Percentiles rank a stretch among this genome's conserved stretches.
These are phyloP conservation scores for Hydrozoanthus gracilis DNA, from an alignment of 92 coral and sea anemone genomes.

Conservation along the genomic window DNA sequence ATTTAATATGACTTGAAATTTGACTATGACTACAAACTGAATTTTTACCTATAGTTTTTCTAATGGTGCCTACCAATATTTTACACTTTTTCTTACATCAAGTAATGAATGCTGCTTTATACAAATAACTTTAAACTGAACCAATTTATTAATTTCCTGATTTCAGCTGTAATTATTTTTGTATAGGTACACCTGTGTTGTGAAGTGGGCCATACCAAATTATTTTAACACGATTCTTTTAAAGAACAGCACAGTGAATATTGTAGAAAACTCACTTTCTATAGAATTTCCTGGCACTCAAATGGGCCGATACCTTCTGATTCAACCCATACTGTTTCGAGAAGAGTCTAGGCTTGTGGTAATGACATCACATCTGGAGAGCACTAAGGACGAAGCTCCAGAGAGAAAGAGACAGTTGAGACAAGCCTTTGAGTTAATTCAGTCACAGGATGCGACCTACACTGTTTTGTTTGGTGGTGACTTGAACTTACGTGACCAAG, in stretches of 20 bases:
- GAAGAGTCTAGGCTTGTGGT: slow-evolving; percentile 62
- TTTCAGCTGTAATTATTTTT: not conserved
- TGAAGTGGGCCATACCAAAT: slow-evolving; percentile 38
- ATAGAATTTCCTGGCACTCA: slow-evolving; percentile 57
- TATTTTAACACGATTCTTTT: slow-evolving; percentile 85
- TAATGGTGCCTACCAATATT: too few relatives aligned
- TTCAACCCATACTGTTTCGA: slow-evolving; percentile 73
- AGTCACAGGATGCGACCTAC: slow-evolving; percentile 55
- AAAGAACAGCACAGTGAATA: slow-evolving; percentile 66
- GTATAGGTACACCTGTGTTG: slow-evolving; percentile 49
- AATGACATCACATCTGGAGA: slow-evolving; percentile 97
- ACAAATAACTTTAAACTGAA: not conserved
- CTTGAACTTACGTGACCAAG: slow-evolving; percentile 83
- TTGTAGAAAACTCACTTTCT: slow-evolving; percentile 49
- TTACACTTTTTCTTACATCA: not conserved
- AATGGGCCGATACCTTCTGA: slow-evolving; percentile 92
- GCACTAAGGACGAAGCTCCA: slow-evolving; percentile 57
- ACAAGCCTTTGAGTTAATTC: slow-evolving; percentile 62
- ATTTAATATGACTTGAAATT: too few relatives aligned
- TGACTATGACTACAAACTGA: too few relatives aligned
- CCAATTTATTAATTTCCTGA: not conserved
- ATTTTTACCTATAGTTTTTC: too few relatives aligned
- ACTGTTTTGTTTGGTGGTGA: slow-evolving; percentile 93
- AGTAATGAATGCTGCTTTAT: not conserved
- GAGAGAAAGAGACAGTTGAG: slow-evolving; percentile 82